Base-by-base conservation (phyloP, 2,888 invertebrate species). In the Drosophila pseudotalamancana region DNA sequence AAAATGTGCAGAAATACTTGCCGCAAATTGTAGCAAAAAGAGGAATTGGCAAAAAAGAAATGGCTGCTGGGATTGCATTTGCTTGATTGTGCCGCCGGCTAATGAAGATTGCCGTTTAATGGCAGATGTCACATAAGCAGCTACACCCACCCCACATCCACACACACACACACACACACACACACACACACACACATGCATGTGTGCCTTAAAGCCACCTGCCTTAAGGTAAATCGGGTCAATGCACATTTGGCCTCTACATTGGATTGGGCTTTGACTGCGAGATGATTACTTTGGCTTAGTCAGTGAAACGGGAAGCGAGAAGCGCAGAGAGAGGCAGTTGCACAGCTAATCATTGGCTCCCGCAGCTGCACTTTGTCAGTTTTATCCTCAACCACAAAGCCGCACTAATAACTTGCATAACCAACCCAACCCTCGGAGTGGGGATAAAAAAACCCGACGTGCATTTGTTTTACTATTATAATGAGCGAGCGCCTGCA, bases 61-160 rank as follows among this genome's bases (percentile, higher is more conserved):
- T 1, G 29, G 19, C n/a, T 35, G 8, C 9, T 9, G 16, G 56
- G 8, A 48, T 43, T 83, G 73, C 83, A 83, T 78, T 84, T 81
- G 31, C 68, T 49, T 83, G 82, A 83, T 85, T 83, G 80, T 81
- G 54, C 57, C 67, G 32, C 53, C 57, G 66, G 49, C 68, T 82
- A 85, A 85, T 83, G 77, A 79, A 76, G 79, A 82, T 77, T 72
- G 81, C 77, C 68, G 64, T 29, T 53, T 61, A 61, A 53, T 35
- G 62, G 53, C 55, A 70, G 45, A 39, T 45, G 43, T 54, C 51
- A 40, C 49, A 68, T 68, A 49, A 19, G 54, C 34, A 40, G 11
- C 39, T 21, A 11, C 27, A 11, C 18, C 25, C 42, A 14, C n/a
- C n/a, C n/a, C 23, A 45, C 18, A 40, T 23, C 21, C 11, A 31